Evolutionary conservation across 1,140 invertebrate species (phyloP).

Genomic region (Pseudomyrmex pallidus): DNA sequence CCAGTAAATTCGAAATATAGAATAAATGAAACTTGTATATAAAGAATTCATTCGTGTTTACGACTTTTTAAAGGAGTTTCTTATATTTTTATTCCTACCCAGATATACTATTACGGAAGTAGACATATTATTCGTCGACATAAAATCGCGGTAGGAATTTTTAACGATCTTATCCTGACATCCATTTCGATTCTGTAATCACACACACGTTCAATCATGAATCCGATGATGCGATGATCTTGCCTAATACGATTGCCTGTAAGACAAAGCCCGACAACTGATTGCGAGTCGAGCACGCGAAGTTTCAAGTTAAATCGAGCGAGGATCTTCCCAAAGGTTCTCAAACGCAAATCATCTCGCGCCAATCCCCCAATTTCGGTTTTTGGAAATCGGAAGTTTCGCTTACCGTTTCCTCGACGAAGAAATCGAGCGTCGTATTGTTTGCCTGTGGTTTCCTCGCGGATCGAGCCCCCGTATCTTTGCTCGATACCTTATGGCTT

Average conservation of each 20-base stretch:
- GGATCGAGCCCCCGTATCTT: not conserved
- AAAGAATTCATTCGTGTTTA: too few relatives aligned
- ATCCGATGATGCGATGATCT: not conserved
- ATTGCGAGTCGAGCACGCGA: not conserved
- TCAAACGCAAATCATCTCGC: too few relatives aligned
- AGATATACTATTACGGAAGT: not conserved
- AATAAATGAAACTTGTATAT: too few relatives aligned
- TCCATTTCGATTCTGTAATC: not conserved
- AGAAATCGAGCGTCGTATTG: not conserved
- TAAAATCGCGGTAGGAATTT: not conserved
- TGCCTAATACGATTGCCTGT: constrained; percentile 6
- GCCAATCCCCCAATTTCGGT: not conserved
- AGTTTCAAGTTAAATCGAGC: not conserved
- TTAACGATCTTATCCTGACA: not conserved
- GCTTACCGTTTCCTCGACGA: constrained; percentile 26
- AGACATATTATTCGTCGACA: too few relatives aligned
- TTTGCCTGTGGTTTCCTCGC: not conserved
- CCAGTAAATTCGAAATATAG: too few relatives aligned
- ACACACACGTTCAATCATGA: not conserved
- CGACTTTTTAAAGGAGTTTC: too few relatives aligned
- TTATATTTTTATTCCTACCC: not conserved
- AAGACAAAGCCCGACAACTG: constrained; percentile 5
- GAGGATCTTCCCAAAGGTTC: not conserved
- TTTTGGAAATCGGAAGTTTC: not conserved
- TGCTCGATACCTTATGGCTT: not conserved